Conservation (phyloP, 1,140 invertebrate species). For the Drosophila albomicans region DNA sequence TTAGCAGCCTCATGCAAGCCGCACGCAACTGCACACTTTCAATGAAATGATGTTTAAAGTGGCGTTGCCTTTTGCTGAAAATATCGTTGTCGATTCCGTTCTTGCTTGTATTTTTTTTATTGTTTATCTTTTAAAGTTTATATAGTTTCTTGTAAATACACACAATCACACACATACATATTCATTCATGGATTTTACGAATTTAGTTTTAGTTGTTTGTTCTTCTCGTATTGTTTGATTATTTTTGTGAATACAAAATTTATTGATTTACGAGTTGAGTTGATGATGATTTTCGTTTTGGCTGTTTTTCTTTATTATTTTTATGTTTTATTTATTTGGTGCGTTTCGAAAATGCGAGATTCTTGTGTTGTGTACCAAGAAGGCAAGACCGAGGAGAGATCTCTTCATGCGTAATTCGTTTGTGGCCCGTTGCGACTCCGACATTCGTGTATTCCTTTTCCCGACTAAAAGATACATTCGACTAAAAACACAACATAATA, state of each 20-base stretch:
- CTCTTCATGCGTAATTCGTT: slow-evolving; percentile 74
- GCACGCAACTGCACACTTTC: slow-evolving; percentile 56
- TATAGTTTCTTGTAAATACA: slow-evolving; percentile 23
- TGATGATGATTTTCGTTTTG: slow-evolving; percentile 20
- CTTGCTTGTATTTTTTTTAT: slow-evolving; percentile 33
- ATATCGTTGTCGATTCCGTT: slow-evolving; percentile 42
- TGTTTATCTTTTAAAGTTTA: slow-evolving; percentile 29
- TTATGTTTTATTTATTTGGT: slow-evolving; percentile 39
- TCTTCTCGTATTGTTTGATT: slow-evolving; percentile 28
- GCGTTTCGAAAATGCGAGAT: slow-evolving; percentile 62
- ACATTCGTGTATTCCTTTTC: slow-evolving; percentile 80
- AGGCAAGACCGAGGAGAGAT: slow-evolving; percentile 47
- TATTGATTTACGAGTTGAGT: slow-evolving; percentile 45
- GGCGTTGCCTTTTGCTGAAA: slow-evolving; percentile 34
- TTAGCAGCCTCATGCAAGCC: slow-evolving; percentile 77
- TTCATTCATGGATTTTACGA: slow-evolving; percentile 13
- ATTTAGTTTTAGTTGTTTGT: slow-evolving; percentile 1
- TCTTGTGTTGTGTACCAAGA: slow-evolving; percentile 45
- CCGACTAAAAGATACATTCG: slow-evolving; percentile 79
- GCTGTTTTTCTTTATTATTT: background rate
- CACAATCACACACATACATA: slow-evolving; percentile 9
- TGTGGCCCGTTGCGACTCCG: slow-evolving; percentile 49
- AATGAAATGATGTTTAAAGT: slow-evolving; percentile 38
- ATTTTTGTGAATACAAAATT: slow-evolving; percentile 33
- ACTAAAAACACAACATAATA: slow-evolving; percentile 80